Conservation (phyloP, 2,888 invertebrate species). For the Carpatolechia fugitivella region DNA sequence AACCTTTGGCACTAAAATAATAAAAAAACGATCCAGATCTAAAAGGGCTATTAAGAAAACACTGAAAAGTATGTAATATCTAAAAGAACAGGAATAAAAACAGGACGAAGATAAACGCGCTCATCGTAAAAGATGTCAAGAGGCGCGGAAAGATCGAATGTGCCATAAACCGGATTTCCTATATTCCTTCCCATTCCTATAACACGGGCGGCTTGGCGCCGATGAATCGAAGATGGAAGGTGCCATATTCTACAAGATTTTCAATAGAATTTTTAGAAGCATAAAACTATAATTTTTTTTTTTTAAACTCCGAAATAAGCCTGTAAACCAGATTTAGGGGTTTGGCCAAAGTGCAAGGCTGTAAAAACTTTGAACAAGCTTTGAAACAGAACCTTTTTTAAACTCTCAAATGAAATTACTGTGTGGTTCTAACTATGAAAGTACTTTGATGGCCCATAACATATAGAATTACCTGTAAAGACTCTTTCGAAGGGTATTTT, state of each 20-base stretch:
- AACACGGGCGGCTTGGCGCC: not conserved
- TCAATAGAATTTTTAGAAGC: not conserved
- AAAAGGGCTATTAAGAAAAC: too few species aligned
- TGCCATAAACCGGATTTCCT: constrained; percentile 8
- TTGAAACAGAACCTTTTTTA: too few species aligned
- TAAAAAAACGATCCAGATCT: too few species aligned
- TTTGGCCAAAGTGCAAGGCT: too few species aligned
- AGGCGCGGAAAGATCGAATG: constrained; percentile 4
- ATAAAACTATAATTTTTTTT: not conserved
- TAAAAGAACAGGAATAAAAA: not conserved
- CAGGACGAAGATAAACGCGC: not conserved
- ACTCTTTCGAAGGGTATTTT: too few species aligned
- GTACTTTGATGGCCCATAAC: too few species aligned
- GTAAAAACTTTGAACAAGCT: too few species aligned
- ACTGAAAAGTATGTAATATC: not conserved
- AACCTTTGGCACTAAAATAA: too few species aligned
- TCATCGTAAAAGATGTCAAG: constrained; percentile 6
- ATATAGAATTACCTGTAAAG: too few species aligned
- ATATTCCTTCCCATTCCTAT: constrained; percentile 5
- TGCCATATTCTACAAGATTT: not conserved
- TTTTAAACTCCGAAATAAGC: not conserved
- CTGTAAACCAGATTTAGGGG: too few species aligned
- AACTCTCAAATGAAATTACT: too few species aligned
- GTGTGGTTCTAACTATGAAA: too few species aligned
- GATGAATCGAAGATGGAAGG: not conserved